Base-by-base conservation (phyloP, 2,888 invertebrate species). In the Chrysopilus asiliformis region DNA sequence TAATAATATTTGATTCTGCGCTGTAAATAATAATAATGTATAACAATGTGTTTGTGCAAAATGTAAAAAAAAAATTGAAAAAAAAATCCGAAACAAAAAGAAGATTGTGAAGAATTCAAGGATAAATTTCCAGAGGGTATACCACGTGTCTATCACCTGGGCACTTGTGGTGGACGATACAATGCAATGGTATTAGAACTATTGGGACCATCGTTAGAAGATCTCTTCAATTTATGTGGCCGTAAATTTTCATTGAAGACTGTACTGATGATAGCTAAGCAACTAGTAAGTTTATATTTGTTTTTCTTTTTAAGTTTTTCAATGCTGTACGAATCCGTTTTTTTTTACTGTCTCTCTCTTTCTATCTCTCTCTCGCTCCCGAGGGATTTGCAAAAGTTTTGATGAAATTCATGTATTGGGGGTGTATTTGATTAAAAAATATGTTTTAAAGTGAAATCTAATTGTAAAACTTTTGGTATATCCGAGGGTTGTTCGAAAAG, bases 161-260 rank as follows among this genome's bases (percentile, higher is more conserved):
- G 79, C 36, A 77, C 78, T 30, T 79, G 79, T 55, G 79, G 77
- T 18, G 63, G 61, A 22, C 72, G 76, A 52, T 79, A 76, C 65
- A 80, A 80, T 58, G 80, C 80, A 29, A 65, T 80, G 55, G 79
- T 80, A 30, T 69, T 80, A 68, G 79, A 80, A 60, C 64, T 80
- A 36, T 65, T 80, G 38, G 79, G 79, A 28, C 78, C 79, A 45
- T 77, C 75, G 51, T 65, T 80, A 44, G 79, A 80, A 63, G 79
- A 80, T 57, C 63, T 80, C 34, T 80, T 80, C 60, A 77, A 76
- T 52, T 58, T 76, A 46, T 80, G 79, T 60, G 74, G 76, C 52
- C 67, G 79, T 43, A 72, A 73, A 56, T 80, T 81, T 62, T 66
- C 72, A 37, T 60, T 79, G 43, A 80, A 79, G 64, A 79, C 79